Base-by-base conservation (phyloP, 2,113 vertebrate species). In the Fulica atra region DNA sequence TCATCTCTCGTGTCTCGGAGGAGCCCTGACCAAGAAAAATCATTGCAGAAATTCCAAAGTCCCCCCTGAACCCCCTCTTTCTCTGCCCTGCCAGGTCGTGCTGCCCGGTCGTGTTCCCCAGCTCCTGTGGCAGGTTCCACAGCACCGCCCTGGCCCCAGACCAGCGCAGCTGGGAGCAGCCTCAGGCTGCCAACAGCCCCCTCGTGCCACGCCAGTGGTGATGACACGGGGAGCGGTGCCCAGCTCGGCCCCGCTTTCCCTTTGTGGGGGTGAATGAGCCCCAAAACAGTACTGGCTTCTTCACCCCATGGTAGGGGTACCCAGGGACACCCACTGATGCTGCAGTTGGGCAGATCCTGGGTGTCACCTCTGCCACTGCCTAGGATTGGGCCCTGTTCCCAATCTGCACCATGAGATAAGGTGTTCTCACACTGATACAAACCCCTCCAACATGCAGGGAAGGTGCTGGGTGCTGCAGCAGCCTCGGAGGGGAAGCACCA, bases 1-100 rank as follows among this genome's bases (percentile, higher is more conserved):
- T 97, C 96, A 97, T 96, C 96, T 56, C 95, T 88, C 1, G 3
- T 83, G 96, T 96, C 96, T 96, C 86, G 51, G 96, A 97, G 95
- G 93, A 97, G 86, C 87, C 78, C 68, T 4, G 5, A 93, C 82
- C 35, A 33, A 91, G 88, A 88, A 23, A 88, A 91, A 93, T 71
- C 90, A 89, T 29, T 0, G 0, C 56, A 60, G 64, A 91, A 81
- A 85, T 87, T n/a, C 78, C 66, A 1, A 63, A 51, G 83, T 70
- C 1, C 21, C 46, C 81, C 72, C 51, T 16, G 13, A 48, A 76
- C 3, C 17, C 35, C 48, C 71, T 60, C 48, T 70, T 65, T 36
- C 40, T 68, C 20, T 84, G 79, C 40, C 92, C 48, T 0, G 0
- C 11, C 2, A 7, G 42, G 56, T 60, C 5, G 0, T 4, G 1